Evolutionary conservation across 1,140 invertebrate genomes (phyloP), one percentile per base, ranked within the genome.

Genomic region (Aradophagus sp.): DNA sequence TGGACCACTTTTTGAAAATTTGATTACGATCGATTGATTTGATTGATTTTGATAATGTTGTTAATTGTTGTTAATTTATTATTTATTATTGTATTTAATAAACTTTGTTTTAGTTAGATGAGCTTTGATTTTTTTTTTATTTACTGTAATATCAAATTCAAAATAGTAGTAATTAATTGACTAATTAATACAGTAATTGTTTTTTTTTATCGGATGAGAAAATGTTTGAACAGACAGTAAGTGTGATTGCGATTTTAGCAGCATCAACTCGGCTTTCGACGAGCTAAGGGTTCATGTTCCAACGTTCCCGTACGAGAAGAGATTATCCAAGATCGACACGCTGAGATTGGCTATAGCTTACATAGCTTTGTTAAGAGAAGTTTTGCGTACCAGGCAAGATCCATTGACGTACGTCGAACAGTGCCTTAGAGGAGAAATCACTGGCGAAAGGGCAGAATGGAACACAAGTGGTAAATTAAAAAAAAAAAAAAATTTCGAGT

Each of bases 221-320:
- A n/a, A n/a, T n/a, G n/a, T n/a, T n/a, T 41, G 3, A 14, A 31
- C 7, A 15, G 75, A 73, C 79, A 80, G 68, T 82, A 79, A 83
- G 77, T 85, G 77, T 76, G 76, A 80, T 84, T 86, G 72, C 67
- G 75, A 83, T 82, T 87, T 90, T 92, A 94, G 93, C 91, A 98
- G 95, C 91, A 98, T 99, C 88, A 99, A 99, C 91, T 96, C 95
- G 84, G 97, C 97, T 82, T 99, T 99, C 89, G 96, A 98, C 87
- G 94, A 96, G 84, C 89, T 97, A 68, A 88, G 95, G 41, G 92
- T 94, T 52, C 95, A 98, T 85, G 97, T 99, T 58, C 97, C 97
- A 19, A 99, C 97, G 32, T 99, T 99, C 85, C 97, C 97, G 0
- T 99, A 98, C 80, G 97, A 99, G 86, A 99, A 99, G 82, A 87